Percentiles rank a stretch among this genome's conserved stretches.
phyloP scores from a whole-genome alignment of 2,888 invertebrate genomes.

The Yponomeuta sedellus region DNA sequence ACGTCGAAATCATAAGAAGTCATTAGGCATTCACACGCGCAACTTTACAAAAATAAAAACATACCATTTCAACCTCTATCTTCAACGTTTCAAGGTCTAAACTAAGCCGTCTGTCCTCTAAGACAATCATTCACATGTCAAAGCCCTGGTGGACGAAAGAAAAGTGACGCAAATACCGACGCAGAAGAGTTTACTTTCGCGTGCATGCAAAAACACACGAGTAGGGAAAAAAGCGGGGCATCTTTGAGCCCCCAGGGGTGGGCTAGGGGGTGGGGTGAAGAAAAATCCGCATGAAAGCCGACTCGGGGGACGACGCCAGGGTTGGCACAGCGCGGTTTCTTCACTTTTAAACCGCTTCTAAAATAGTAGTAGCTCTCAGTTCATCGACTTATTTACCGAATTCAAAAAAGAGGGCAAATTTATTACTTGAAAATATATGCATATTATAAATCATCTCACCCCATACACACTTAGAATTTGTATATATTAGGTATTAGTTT shows the following conservation, averaged over 20 bases:
- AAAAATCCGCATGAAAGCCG: slow-evolving; percentile 55
- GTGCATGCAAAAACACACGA: slow-evolving; percentile 59
- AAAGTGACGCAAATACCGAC: slow-evolving; percentile 29
- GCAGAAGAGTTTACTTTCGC: slow-evolving; percentile 29
- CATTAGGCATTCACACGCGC: slow-evolving; percentile 63
- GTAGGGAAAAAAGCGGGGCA: slow-evolving; percentile 65
- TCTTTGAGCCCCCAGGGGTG: slow-evolving; percentile 60
- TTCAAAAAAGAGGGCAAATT: too few species aligned
- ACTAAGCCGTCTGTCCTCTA: slow-evolving; percentile 28
- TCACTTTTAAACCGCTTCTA: too few species aligned
- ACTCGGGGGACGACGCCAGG: slow-evolving; percentile 27
- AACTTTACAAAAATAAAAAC: slow-evolving; percentile 23
- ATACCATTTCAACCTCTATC: slow-evolving; percentile 24
- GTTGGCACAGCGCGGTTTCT: slow-evolving; percentile 6
- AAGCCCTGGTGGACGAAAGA: background rate
- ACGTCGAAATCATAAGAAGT: slow-evolving; percentile 72
- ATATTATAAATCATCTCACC: too few species aligned
- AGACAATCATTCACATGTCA: slow-evolving; percentile 66
- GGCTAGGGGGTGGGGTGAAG: slow-evolving; percentile 48
- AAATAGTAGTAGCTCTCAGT: too few species aligned
- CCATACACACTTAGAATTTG: too few species aligned
- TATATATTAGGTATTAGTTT: too few species aligned
- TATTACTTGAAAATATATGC: too few species aligned
- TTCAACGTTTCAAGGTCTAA: background rate
- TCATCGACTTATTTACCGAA: too few species aligned